Base-by-base conservation (phyloP, 2,113 vertebrate genomes). In the Lates calcarifer region DNA sequence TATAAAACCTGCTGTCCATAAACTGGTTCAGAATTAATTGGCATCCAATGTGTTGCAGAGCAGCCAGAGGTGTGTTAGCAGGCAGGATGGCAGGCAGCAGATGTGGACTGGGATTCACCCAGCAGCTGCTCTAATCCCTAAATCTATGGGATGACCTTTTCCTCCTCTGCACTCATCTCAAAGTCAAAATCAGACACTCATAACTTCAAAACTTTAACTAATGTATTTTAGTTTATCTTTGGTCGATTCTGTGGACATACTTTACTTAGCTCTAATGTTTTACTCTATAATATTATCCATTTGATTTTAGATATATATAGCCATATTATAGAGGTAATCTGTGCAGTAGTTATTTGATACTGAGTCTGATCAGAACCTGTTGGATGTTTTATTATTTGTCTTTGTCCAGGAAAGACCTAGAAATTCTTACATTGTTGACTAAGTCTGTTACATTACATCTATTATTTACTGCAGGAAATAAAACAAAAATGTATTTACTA, bases 81-180 rank as follows among this genome's bases (percentile, higher is more conserved):
- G 78, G 60, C 31, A 53, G 60, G 67, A 26, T 4, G 63, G 22
- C 82, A 74, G 76, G 77, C 65, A 83, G 68, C 81, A 76, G 80
- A 79, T 78, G 74, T 76, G 81, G 43, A 81, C 74, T 51, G 66
- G 74, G 86, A 88, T 77, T 87, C 47, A 7, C 74, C 62, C 64
- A 53, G 79, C 79, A 79, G 74, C 79, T 72, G 66, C 81, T 84
- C 29, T 89, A 82, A 85, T 90, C 81, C 75, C 61, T 67, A 72
- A 83, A 90, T 90, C 80, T 79, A 76, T 51, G 26, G 39, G 37
- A 58, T 28, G 80, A 83, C 83, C 82, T 87, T 81, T 87, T 56
- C 22, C 79, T 79, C 87, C 77, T 29, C 51, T 56, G 49, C 67
- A 28, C 62, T 61, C 76, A 18, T 74, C 76, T 83, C 71, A 87